Base-by-base conservation (phyloP, 2,797 vertebrate genomes). In the Sorex maritimensis region DNA sequence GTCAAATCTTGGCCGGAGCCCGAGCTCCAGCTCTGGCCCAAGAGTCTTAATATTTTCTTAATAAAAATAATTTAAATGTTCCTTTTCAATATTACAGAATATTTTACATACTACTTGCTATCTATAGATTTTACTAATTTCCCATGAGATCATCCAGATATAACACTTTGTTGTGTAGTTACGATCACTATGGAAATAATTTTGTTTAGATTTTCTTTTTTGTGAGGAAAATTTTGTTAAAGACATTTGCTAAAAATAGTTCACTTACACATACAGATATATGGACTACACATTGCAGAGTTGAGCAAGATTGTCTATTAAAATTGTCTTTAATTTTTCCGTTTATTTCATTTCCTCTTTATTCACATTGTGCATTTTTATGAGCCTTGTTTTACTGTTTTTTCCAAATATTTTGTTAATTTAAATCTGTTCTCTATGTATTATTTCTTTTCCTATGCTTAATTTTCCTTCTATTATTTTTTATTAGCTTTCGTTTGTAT, bases 41-140 rank as follows among this genome's bases (percentile, higher is more conserved):
- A 34, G 34, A 34, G 2, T 34, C 34, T 34, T 34, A 34, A 34
- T 34, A 34, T 34, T 34, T 34, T 34, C 34, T 34, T 34, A 34
- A 34, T 34, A 34, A 34, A 34, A 34, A 34, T 34, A 34, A 34
- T 34, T 34, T 34, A 34, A 34, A 34, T 34, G 34, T 34, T 34
- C 34, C 34, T 34, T 34, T 34, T 34, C 34, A 34, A 34, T 34
- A 34, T 34, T 34, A 34, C 34, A 34, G 34, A 34, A 34, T 34
- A 34, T 34, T 34, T 34, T 34, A 34, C 34, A 82, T 78, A 82
- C 63, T 46, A 30, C 72, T 30, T 46, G 2, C 4, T 63, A 23
- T 89, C 46, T 65, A 83, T 5, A 91, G 23, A 88, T 28, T 71
- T 87, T 49, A 41, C 65, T 86, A 3, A 71, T 91, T 78, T 91